Percentiles rank a stretch among this genome's conserved stretches.
Conservation (phyloP, 2,797 vertebrate genomes). For the Sebastes goodei region DNA sequence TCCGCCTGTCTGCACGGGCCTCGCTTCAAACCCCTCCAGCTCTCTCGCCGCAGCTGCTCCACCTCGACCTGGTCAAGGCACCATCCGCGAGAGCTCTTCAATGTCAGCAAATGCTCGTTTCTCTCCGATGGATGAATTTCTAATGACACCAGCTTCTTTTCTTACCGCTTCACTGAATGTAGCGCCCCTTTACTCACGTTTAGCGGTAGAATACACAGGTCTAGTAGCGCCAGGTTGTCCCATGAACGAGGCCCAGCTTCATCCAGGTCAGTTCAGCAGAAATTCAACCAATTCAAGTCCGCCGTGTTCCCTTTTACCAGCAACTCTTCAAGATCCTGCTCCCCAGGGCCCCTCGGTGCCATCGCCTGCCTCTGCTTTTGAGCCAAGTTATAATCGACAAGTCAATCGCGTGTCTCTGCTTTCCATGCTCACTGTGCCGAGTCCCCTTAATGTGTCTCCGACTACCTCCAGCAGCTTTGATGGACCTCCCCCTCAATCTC, state of each 20-base stretch:
- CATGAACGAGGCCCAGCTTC: background rate
- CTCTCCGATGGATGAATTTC: background rate
- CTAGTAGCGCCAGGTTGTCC: background rate
- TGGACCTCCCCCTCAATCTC: background rate
- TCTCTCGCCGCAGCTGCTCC: background rate
- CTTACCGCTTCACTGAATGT: background rate
- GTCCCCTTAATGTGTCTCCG: constrained; percentile 12
- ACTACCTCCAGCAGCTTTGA: constrained; percentile 22
- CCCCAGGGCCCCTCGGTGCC: background rate
- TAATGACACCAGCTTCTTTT: background rate
- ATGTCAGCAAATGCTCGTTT: background rate
- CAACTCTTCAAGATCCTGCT: background rate
- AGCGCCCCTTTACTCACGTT: background rate
- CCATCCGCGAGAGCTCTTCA: background rate
- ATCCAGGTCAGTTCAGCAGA: background rate
- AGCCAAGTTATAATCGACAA: background rate
- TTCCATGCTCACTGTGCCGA: constrained; percentile 52
- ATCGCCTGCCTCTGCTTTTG: background rate
- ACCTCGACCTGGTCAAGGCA: background rate
- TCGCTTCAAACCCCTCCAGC: background rate
- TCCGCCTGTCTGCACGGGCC: background rate
- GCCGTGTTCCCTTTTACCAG: background rate
- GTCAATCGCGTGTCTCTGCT: constrained; percentile 5
- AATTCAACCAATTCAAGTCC: background rate
- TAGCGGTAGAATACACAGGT: background rate